Percentiles rank a stretch among this genome's conserved stretches.
Evolutionary conservation across 1,140 invertebrate genomes (phyloP).

Genomic region (Pseudomyrmex flavicornis): DNA sequence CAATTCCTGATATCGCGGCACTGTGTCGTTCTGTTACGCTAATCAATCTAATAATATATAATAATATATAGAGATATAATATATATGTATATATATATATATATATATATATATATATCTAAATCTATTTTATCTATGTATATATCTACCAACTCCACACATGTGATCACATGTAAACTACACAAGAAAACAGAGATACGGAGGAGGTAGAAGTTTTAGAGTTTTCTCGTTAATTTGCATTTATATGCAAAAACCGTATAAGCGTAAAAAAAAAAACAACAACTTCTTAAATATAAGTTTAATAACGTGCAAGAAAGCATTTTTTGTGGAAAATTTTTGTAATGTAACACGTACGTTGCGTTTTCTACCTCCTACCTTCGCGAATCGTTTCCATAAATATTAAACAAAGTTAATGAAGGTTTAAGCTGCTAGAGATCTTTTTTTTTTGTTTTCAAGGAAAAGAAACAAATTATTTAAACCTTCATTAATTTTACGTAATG

Average conservation of each 20-base stretch:
- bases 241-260: neutral
- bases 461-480: neutral
- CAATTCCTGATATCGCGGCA: slow-evolving; percentile 3
- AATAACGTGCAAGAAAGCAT: neutral
- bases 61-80: too few species aligned
- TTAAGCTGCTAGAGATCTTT: neutral
- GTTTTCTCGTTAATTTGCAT: neutral
- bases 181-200: slow-evolving; percentile 21
- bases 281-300: neutral
- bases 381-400: slow-evolving; percentile 11
- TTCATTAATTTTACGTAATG: slow-evolving; percentile 4
- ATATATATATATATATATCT: slow-evolving; percentile 6
- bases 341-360: neutral
- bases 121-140: slow-evolving; percentile 23
- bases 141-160: slow-evolving; percentile 30
- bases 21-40: too few species aligned
- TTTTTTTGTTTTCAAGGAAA: neutral
- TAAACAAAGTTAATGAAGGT: slow-evolving; percentile 13
- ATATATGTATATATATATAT: slow-evolving; percentile 6
- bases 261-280: neutral
- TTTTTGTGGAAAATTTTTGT: too few species aligned
- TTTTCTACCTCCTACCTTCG: slow-evolving; percentile 13
- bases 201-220: slow-evolving; percentile 12
- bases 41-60: too few species aligned
- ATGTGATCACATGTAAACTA: slow-evolving; percentile 12